Percentiles rank a stretch among this genome's conserved stretches.
These are phyloP conservation scores for Panzeria rudis DNA, from an alignment of 2,888 invertebrate species.

Conservation along the genomic window DNA sequence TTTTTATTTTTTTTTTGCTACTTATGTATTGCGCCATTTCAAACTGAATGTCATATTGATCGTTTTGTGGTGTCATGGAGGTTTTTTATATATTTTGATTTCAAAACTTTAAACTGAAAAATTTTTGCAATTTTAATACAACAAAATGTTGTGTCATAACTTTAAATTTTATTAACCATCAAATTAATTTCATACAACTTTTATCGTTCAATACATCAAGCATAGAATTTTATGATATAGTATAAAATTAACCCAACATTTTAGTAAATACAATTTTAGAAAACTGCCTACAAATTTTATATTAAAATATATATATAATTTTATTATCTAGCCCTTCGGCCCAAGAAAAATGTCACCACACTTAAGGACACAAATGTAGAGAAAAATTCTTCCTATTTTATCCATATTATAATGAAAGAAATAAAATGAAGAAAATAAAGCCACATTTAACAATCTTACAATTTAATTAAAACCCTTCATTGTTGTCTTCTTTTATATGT, in stretches of 20 bases:
- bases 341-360: slow-evolving; percentile 19
- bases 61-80: too few relatives aligned
- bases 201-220: not conserved
- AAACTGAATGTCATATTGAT: too few relatives aligned
- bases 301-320: slow-evolving; percentile 11
- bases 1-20: too few relatives aligned
- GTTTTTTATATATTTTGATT: too few relatives aligned
- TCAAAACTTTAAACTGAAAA: too few relatives aligned
- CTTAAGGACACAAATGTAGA: slow-evolving; percentile 28
- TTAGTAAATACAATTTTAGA: slow-evolving; percentile 7
- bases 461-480: slow-evolving; percentile 64
- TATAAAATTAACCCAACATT: slow-evolving; percentile 20
- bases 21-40: too few relatives aligned
- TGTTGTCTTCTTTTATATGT: slow-evolving; percentile 32
- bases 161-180: not conserved
- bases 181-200: not conserved
- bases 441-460: slow-evolving; percentile 60
- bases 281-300: slow-evolving; percentile 28
- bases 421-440: slow-evolving; percentile 35
- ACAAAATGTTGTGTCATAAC: not conserved
- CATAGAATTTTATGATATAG: slow-evolving; percentile 18
- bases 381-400: slow-evolving; percentile 10
- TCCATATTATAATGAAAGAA: not conserved
- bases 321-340: slow-evolving; percentile 18
- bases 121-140: too few relatives aligned